Percentiles rank a stretch among this genome's conserved stretches.
phyloP scores from a whole-genome alignment of 2,888 invertebrate species.

The Ligdia adustata region DNA sequence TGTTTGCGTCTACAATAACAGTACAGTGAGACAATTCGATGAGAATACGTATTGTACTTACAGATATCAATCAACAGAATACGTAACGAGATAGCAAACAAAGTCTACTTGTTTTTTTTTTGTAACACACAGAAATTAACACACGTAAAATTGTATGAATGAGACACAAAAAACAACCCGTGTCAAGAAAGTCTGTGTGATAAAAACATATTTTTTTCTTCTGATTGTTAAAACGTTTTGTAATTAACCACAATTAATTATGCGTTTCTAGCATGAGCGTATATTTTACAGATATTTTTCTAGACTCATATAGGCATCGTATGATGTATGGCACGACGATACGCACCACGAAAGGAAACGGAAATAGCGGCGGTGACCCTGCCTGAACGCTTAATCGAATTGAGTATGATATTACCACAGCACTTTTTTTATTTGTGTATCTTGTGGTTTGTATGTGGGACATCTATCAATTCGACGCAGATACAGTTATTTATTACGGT shows the following conservation, averaged over 20 bases:
- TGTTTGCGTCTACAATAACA: conserved; percentile 6
- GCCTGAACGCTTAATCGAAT: conserved; percentile 47
- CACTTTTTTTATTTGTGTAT: conserved; percentile 37
- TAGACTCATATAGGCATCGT: conserved; percentile 41
- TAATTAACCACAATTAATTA: too few species aligned
- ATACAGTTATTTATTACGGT: neutral
- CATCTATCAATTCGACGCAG: neutral
- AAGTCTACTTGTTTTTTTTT: neutral
- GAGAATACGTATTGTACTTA: neutral
- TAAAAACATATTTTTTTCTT: conserved; percentile 3
- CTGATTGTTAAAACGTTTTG: conserved; percentile 8
- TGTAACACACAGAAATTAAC: too few species aligned
- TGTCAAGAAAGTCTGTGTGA: too few species aligned
- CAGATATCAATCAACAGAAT: conserved; percentile 9
- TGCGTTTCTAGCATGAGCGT: conserved; percentile 27
- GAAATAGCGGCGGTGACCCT: conserved; percentile 43
- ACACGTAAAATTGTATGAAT: conserved; percentile 1
- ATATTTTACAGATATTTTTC: conserved; percentile 39
- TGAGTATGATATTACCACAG: conserved; percentile 40
- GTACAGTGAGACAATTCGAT: neutral
- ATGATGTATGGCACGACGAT: conserved; percentile 41
- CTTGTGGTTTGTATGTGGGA: neutral
- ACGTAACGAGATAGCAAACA: neutral
- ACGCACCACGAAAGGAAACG: conserved; percentile 39
- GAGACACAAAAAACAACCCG: conserved; percentile 14